A percentile compares a stretch with the other conserved stretches of the same genome.
phyloP scores from a whole-genome alignment of 2,797 vertebrate species.

The Tapera naevia region DNA sequence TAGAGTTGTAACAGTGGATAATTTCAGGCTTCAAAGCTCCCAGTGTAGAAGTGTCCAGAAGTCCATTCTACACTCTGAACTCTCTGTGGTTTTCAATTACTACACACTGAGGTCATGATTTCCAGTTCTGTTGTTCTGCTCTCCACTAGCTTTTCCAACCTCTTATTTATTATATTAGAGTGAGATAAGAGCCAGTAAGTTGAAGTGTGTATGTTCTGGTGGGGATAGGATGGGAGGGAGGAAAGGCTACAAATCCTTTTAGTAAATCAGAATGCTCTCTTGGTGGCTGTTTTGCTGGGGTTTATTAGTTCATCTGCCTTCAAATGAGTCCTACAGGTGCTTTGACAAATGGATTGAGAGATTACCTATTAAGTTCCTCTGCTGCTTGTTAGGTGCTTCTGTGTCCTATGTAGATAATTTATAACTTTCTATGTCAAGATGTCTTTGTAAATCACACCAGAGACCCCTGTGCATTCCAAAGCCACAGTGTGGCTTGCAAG shows the following conservation, averaged over 20 bases:
- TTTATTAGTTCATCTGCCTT: constrained; percentile 45
- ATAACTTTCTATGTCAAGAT: not conserved
- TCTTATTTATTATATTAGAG: constrained; percentile 28
- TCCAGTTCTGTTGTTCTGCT: not conserved
- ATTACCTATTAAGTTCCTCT: constrained; percentile 5
- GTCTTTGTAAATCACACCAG: not conserved
- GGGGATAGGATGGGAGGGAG: not conserved
- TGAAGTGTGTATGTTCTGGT: not conserved
- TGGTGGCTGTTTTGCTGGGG: constrained; percentile 31
- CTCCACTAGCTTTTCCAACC: not conserved
- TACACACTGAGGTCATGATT: constrained; percentile 8
- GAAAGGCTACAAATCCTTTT: constrained; percentile 44
- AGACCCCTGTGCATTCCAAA: not conserved
- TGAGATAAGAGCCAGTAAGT: constrained; percentile 22
- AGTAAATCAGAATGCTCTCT: constrained; percentile 41
- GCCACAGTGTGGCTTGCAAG: not conserved
- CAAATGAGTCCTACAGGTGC: constrained; percentile 45
- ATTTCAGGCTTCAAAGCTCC: constrained; percentile 4
- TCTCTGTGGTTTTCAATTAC: constrained; percentile 33
- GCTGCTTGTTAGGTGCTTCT: not conserved
- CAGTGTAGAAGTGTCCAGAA: not conserved
- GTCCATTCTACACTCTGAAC: constrained; percentile 21
- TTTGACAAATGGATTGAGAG: constrained; percentile 64
- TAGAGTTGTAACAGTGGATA: not conserved
- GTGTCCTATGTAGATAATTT: not conserved